phyloP scores from a whole-genome alignment of 2,797 vertebrate genomes.

The Eutrigla gurnardus region DNA sequence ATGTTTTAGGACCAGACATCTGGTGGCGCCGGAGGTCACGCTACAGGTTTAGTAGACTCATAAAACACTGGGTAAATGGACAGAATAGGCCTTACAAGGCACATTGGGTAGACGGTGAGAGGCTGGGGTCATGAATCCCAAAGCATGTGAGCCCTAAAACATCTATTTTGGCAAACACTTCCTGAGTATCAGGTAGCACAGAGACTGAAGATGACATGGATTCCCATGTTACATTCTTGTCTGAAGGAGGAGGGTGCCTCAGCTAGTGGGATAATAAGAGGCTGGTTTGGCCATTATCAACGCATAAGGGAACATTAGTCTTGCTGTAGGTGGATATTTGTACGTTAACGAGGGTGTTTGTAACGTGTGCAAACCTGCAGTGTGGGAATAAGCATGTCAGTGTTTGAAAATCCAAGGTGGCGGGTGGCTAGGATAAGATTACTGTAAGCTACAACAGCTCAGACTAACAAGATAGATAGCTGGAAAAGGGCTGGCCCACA shows the following conservation, averaged over 20 bases:
- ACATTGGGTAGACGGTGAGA: constrained; percentile 31
- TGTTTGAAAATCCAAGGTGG: constrained; percentile 67
- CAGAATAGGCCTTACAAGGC: constrained; percentile 44
- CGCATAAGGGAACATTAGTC: neutral
- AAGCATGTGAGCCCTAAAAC: constrained; percentile 55
- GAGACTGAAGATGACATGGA: constrained; percentile 9
- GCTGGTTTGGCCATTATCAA: neutral
- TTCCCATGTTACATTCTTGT: constrained; percentile 18
- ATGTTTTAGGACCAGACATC: constrained; percentile 71
- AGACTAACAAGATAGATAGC: constrained; percentile 75
- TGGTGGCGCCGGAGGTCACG: constrained; percentile 70
- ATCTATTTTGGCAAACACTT: constrained; percentile 60
- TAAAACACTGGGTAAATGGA: constrained; percentile 62
- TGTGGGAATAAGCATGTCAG: constrained; percentile 60
- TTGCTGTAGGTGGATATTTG: constrained; percentile 12
- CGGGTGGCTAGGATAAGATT: constrained; percentile 77
- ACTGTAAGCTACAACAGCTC: constrained; percentile 78
- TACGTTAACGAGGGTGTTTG: constrained; percentile 27
- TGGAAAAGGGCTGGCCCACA: constrained; percentile 61
- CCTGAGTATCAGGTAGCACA: constrained; percentile 43
- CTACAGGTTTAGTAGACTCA: constrained; percentile 61
- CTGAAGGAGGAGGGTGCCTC: neutral
- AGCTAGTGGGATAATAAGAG: constrained; percentile 11
- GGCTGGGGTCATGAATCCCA: constrained; percentile 36
- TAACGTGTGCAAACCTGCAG: constrained; percentile 6